Conservation (phyloP, 2,888 invertebrate species). For the Aelia acuminata region DNA sequence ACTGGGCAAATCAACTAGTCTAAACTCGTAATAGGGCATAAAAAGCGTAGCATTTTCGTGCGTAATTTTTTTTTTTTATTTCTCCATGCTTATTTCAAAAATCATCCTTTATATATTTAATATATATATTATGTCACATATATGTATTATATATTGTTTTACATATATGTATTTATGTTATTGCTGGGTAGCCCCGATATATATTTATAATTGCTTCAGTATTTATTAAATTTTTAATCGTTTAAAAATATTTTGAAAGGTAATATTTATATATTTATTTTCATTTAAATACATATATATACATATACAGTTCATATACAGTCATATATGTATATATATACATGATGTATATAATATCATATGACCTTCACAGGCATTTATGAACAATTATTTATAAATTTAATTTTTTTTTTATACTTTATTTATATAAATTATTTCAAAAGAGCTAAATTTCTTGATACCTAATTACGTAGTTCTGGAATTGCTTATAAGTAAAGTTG, state of each 20-base stretch:
- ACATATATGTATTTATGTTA: conserved; percentile 56
- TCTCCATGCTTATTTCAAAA: conserved; percentile 56
- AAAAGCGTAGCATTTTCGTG: conserved; percentile 60
- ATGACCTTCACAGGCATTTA: conserved; percentile 60
- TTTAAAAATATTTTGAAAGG: conserved; percentile 63
- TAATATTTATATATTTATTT: conserved; percentile 59
- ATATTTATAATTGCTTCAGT: conserved; percentile 62
- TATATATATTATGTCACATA: neutral
- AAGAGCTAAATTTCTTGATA: conserved; percentile 64
- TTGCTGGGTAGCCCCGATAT: conserved; percentile 63
- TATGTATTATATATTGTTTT: neutral
- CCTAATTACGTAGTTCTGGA: conserved; percentile 62
- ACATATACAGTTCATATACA: conserved; percentile 16
- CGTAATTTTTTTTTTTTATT: conserved; percentile 7
- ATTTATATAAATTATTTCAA: conserved; percentile 60
- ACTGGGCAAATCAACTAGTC: conserved; percentile 64
- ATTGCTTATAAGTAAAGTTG: conserved; percentile 61
- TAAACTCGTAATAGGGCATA: conserved; percentile 62
- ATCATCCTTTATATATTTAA: conserved; percentile 40
- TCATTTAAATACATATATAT: conserved; percentile 54
- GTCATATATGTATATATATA: conserved; percentile 49
- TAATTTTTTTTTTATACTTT: too few relatives aligned
- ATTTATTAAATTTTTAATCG: conserved; percentile 62
- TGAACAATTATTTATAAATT: conserved; percentile 60
- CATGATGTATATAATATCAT: conserved; percentile 58